Evolutionary conservation across 1,140 invertebrate species (phyloP), one percentile per base, ranked within the genome.

Genomic region (Drosophila pruinosa): DNA sequence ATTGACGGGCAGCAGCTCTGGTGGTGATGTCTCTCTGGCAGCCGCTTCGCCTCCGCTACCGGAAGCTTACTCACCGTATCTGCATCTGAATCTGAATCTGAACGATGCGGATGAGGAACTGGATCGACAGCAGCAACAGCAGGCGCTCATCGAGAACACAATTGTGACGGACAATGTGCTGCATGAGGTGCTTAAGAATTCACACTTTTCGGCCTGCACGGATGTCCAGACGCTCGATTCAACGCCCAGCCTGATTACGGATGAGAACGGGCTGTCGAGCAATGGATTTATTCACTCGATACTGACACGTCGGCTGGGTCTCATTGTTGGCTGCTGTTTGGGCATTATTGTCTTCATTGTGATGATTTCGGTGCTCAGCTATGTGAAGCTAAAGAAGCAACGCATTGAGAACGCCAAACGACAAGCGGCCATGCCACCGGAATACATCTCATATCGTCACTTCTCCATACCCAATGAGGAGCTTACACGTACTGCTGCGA

Each of bases 371-470:
- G 94, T 96, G 21, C 92, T 97, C n/a, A 96, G 96, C 14, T 97
- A 97, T 89, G 94, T 97, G 70, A 96, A 97, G 89, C 94, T 97
- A 64, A 97, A 97, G 90, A 97, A 97, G 90, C 95, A 96, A 75
- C 92, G 96, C 10, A 86, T 91, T 12, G 94, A 94, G 48, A 93
- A 94, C 4, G 93, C 94, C 2, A 97, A 97, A 92, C 91, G 94
- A 26, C 94, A 94, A 78, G 92, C 92, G 12, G 89, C 92, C 0
- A 73, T 92, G 71, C 94, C 94, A 3, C 93, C 94, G 1, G 95
- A 96, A 69, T 96, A 95, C 80, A 93, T 96, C 72, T 95, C 95
- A 10, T 96, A 96, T 88, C 91, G 95, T 52, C 94, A 94, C 76
- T 94, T 94, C 73, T 94, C 93, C 47, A 93, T 95, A 65, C 94